A percentile compares a stretch with the other conserved stretches of the same genome.
phyloP scores from a whole-genome alignment of 2,797 vertebrate species.

The Spatula clypeata region DNA sequence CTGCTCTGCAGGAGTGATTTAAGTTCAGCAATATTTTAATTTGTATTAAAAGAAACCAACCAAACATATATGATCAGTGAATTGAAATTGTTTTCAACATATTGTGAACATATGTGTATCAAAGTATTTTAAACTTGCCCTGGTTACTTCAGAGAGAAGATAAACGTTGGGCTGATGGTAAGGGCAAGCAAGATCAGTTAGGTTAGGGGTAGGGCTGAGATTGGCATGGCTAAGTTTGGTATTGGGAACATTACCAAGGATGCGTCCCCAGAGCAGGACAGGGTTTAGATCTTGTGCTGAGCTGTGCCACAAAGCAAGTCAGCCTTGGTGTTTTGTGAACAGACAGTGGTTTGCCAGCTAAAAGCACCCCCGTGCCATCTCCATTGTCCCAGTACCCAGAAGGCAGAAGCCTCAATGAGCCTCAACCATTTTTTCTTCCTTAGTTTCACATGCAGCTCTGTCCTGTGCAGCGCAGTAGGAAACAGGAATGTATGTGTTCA shows the following conservation, averaged over 20 bases:
- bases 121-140: not conserved
- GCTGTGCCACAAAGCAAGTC: not conserved
- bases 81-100: not conserved
- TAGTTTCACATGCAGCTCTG: not conserved
- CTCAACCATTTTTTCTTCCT: not conserved
- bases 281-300: not conserved
- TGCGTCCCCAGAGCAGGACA: not conserved
- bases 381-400: not conserved
- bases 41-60: not conserved
- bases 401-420: not conserved
- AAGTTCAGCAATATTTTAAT: not conserved
- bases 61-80: not conserved
- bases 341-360: not conserved
- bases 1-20: not conserved
- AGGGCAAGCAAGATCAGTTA: not conserved
- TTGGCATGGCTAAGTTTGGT: not conserved
- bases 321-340: not conserved
- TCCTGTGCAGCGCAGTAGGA: not conserved
- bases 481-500: not conserved
- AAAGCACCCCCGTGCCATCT: not conserved
- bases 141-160: not conserved
- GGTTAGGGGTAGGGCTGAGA: not conserved
- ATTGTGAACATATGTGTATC: not conserved
- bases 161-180: not conserved
- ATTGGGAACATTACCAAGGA: rapidly evolving